Percentiles rank a stretch among this genome's conserved stretches.
Evolutionary conservation across 2,888 invertebrate species (phyloP).

Genomic region (Brachypterus glaber): DNA sequence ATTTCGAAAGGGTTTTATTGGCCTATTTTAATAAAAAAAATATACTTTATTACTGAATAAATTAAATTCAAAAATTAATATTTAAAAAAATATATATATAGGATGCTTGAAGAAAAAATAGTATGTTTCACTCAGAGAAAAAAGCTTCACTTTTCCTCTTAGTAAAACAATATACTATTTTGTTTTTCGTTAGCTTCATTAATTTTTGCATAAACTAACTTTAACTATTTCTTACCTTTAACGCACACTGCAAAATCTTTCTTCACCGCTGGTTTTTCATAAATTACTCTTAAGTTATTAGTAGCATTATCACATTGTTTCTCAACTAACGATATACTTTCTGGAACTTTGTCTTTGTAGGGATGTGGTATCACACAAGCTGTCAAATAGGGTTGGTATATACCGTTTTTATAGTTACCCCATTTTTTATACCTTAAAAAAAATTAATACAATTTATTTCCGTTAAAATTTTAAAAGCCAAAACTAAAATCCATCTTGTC

Average conservation of each 20-base stretch:
- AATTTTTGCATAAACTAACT: too few species aligned
- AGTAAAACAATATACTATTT: too few species aligned
- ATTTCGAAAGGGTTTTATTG: too few species aligned
- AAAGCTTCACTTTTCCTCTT: too few species aligned
- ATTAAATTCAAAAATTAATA: too few species aligned
- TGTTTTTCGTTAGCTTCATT: too few species aligned
- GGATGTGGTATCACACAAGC: conserved; percentile 78
- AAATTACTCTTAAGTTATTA: conserved; percentile 75
- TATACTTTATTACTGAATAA: too few species aligned
- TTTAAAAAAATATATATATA: too few species aligned
- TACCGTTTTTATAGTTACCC: conserved; percentile 87
- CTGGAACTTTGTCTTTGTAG: conserved; percentile 62
- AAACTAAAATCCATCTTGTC: neutral
- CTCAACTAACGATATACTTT: conserved; percentile 78
- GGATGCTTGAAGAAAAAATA: too few species aligned
- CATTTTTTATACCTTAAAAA: conserved; percentile 63
- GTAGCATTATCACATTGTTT: conserved; percentile 76
- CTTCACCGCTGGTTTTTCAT: conserved; percentile 61
- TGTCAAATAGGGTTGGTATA: conserved; percentile 83
- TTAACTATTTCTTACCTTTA: conserved; percentile 48
- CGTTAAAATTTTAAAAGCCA: neutral
- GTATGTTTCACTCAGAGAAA: too few species aligned
- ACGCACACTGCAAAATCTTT: conserved; percentile 87
- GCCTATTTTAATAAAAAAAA: too few species aligned
- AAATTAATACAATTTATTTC: neutral